Evolutionary conservation across 1,140 invertebrate species (phyloP), one percentile per base, ranked within the genome.

Genomic region (Drosophila bifasciata): DNA sequence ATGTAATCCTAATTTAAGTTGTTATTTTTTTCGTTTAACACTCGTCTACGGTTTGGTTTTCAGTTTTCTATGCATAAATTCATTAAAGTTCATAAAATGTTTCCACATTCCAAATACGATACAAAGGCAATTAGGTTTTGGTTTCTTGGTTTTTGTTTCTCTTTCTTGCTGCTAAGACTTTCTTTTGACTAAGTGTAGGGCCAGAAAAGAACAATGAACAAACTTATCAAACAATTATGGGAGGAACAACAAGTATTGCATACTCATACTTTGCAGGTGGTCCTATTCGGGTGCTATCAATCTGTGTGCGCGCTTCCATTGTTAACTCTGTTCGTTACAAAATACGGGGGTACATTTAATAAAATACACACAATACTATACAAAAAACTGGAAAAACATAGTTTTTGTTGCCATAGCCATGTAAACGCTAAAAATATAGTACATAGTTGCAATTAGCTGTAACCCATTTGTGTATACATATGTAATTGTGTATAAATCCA

Each of bases 81-180:
- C 81, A 85, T 75, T 75, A 75, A 75, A 75, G 72, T 75, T 75
- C 55, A 75, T 85, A 70, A 81, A 85, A 81, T 86, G 81, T 80
- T 85, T 85, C 62, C 72, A 75, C 71, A 67, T 75, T 75, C 45
- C 73, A 86, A 84, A 84, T 84, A 84, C 80, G 80, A 86, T 86
- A 86, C 83, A 81, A 86, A 86, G 81, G 81, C 81, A 86, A 61
- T 86, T 88, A 78, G 81, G 81, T 86, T 80, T 79, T 74, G 61
- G 44, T 58, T 75, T 63, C 23, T 58, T 58, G 23, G 40, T 40
- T 75, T 57, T 70, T 36, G 43, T 50, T 63, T 79, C 21, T 46
- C n/a, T 63, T 52, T 56, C n/a, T 55, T 23, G 62, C 59, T 62
- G 50, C 57, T 60, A 58, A 73, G 73, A 61, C 67, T 60, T 28